These are phyloP conservation scores for Melopsittacus undulatus DNA, from an alignment of 2,797 vertebrate species.

Conservation along the genomic window DNA sequence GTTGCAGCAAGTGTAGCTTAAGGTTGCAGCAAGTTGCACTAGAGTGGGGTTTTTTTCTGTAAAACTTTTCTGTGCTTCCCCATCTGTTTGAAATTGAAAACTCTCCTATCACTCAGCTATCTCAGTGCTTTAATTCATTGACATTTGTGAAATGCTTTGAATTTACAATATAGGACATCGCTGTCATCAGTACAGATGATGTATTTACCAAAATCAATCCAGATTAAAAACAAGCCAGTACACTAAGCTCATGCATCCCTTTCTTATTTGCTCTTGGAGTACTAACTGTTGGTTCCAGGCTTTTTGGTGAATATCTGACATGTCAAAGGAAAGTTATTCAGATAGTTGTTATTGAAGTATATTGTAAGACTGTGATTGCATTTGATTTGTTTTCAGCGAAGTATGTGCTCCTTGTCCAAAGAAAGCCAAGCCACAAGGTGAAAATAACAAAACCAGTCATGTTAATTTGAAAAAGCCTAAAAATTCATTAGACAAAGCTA, in stretches of 20 bases:
- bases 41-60: not conserved
- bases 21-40: not conserved
- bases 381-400: not conserved
- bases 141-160: not conserved
- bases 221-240: not conserved
- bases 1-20: not conserved
- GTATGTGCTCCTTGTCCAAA: not conserved
- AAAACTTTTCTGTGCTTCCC: not conserved
- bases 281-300: not conserved
- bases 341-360: not conserved
- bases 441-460: not conserved
- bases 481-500: not conserved
- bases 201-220: not conserved
- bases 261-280: not conserved
- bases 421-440: not conserved
- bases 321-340: not conserved
- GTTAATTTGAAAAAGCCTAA: not conserved
- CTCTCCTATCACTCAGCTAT: not conserved
- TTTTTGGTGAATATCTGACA: not conserved
- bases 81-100: not conserved
- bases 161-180: not conserved
- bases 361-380: not conserved
- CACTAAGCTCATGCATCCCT: not conserved
- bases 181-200: not conserved
- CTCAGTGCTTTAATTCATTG: not conserved